Evolutionary conservation across 2,797 vertebrate species (phyloP).

Genomic region (Anolis apletophallus): DNA sequence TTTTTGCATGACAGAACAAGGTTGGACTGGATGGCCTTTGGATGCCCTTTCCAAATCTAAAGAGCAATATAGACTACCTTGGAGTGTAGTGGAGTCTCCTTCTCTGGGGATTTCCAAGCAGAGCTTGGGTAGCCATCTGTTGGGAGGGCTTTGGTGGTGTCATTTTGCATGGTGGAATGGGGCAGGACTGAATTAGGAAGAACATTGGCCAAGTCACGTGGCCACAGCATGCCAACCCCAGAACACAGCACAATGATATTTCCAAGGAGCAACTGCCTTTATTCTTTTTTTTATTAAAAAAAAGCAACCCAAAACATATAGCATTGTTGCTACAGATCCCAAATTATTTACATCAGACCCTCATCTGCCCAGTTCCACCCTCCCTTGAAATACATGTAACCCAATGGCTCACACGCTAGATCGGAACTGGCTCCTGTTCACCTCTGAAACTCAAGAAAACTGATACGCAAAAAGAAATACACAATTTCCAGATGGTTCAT

Average conservation of each 20-base stretch:
- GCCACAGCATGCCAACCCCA: neutral
- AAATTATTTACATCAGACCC: conserved; percentile 9
- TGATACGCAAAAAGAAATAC: neutral
- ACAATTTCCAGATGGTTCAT: neutral
- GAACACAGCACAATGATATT: neutral
- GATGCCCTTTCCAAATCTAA: too few species aligned
- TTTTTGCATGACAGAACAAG: too few species aligned
- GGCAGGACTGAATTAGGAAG: too few species aligned
- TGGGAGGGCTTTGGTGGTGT: too few species aligned
- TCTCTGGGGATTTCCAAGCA: too few species aligned
- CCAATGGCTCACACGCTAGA: neutral
- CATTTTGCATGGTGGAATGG: too few species aligned
- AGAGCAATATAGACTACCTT: too few species aligned
- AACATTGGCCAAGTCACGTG: neutral
- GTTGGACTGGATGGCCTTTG: too few species aligned
- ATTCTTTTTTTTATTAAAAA: neutral
- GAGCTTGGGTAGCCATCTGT: too few species aligned
- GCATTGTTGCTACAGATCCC: neutral
- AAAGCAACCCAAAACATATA: neutral
- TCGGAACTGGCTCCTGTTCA: neutral
- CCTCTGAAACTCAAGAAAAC: neutral
- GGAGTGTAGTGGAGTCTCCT: too few species aligned
- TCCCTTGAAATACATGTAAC: neutral
- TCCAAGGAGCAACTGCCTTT: conserved; percentile 1
- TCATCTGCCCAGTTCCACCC: too few species aligned